Percentiles rank a stretch among this genome's conserved stretches.
Evolutionary conservation across 2,888 invertebrate genomes (phyloP).

Genomic region (Rotaria macrura): DNA sequence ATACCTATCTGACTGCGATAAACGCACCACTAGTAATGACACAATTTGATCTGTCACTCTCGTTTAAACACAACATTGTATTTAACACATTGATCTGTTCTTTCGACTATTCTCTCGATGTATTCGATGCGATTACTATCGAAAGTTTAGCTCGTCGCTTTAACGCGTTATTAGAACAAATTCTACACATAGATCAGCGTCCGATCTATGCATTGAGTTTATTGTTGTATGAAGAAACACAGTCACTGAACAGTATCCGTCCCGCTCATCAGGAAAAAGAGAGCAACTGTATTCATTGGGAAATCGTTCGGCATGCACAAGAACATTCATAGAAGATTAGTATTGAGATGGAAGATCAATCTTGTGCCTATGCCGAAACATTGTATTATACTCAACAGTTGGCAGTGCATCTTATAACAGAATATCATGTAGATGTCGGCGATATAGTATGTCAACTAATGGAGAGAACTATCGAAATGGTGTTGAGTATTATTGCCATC

Average conservation of each 20-base stretch:
- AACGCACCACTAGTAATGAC: background rate
- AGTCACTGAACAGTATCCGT: background rate
- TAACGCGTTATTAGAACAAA: background rate
- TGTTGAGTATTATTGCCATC: background rate
- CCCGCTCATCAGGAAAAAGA: background rate
- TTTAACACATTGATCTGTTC: background rate
- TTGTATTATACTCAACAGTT: background rate
- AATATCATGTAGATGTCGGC: background rate
- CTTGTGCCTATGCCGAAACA: background rate
- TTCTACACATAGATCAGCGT: background rate
- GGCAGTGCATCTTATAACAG: background rate
- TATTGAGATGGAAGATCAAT: background rate
- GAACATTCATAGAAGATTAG: background rate
- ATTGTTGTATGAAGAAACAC: background rate
- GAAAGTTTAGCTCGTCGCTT: background rate
- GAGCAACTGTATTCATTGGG: background rate
- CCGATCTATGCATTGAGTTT: background rate
- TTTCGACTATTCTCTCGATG: background rate
- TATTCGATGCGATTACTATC: background rate
- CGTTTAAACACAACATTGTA: background rate
- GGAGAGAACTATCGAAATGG: background rate
- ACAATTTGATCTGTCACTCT: background rate
- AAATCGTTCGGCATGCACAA: background rate
- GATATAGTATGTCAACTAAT: background rate
- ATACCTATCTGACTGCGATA: background rate